These are phyloP conservation scores for Callithrix jacchus DNA, from an alignment of 2,113 vertebrate genomes.

Conservation along the genomic window DNA sequence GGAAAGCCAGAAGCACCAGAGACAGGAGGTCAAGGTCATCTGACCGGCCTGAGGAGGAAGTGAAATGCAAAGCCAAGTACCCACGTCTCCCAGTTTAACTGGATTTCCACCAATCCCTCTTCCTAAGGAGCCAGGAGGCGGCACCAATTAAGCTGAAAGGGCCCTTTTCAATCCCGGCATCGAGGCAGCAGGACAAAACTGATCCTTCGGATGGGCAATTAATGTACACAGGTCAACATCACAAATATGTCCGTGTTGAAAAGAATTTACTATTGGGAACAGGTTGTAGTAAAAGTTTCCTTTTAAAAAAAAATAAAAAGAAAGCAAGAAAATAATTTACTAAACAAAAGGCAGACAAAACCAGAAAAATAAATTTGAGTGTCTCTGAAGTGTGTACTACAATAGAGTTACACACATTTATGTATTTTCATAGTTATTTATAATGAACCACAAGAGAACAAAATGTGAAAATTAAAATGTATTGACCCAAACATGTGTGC, in stretches of 20 bases:
- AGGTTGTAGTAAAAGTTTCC: too few species aligned
- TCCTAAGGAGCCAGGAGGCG: fast-evolving
- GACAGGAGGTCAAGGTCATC: too few species aligned
- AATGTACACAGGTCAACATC: fast-evolving
- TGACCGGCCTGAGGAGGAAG: neutral
- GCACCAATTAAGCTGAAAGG: fast-evolving
- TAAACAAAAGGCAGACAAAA: too few species aligned
- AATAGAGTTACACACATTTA: fast-evolving
- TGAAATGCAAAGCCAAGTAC: fast-evolving
- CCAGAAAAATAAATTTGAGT: fast-evolving
- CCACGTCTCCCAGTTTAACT: too few species aligned
- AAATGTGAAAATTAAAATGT: neutral
- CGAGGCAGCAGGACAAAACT: fast-evolving
- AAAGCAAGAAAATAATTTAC: fast-evolving
- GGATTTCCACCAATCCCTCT: neutral
- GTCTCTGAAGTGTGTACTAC: fast-evolving
- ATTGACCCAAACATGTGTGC: neutral
- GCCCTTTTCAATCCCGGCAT: fast-evolving
- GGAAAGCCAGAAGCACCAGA: neutral
- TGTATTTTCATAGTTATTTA: neutral
- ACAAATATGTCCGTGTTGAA: fast-evolving
- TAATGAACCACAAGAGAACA: neutral
- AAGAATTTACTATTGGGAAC: too few species aligned
- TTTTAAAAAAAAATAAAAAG: too few species aligned
- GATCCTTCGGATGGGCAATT: fast-evolving